Base-by-base conservation (phyloP, 2,113 vertebrate species). In the Dicentrarchus labrax region DNA sequence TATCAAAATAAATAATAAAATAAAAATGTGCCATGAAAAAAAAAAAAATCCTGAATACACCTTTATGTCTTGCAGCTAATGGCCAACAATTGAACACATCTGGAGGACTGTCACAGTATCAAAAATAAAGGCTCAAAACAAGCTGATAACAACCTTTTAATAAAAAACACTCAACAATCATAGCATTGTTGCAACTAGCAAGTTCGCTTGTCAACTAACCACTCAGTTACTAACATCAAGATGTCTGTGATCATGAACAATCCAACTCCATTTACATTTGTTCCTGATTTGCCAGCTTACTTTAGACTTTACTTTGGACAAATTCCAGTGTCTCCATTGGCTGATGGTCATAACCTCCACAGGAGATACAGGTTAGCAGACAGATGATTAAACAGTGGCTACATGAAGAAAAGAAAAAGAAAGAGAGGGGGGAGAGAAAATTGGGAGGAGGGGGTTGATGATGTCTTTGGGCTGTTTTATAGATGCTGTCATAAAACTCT, bases 381-480 rank as follows among this genome's bases (percentile, higher is more conserved):
- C 51, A 22, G 69, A 51, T 38, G 79, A 78, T 82, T 88, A 84
- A 76, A 75, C 4, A 48, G 60, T 5, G 77, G 48, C 59, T 43
- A 59, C 67, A 43, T 57, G 76, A 76, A 70, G 51, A n/a, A n/a
- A n/a, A n/a, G n/a, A n/a, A n/a, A n/a, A n/a, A n/a, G n/a, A n/a
- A n/a, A n/a, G n/a, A n/a, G 43, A 60, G 48, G 47, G 91, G 80
- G 80, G 30, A 4, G n/a, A 56, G 39, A 51, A 21, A 30, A 30
- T 30, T 30, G 30, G 39, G 72, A 65, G 57, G 80, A 1, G 39
- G 16, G 39, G 67, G 77, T 0, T 60, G 61, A 74, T 75, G 78
- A 67, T 70, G 74, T 72, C 75, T 83, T 21, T 78, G 68, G 84
- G 48, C 4, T 73, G 68, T 76, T 88, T 91, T 88, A 81, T 89